Evolutionary conservation across 2,797 vertebrate species (phyloP).

Genomic region (Linurgus olivaceus): DNA sequence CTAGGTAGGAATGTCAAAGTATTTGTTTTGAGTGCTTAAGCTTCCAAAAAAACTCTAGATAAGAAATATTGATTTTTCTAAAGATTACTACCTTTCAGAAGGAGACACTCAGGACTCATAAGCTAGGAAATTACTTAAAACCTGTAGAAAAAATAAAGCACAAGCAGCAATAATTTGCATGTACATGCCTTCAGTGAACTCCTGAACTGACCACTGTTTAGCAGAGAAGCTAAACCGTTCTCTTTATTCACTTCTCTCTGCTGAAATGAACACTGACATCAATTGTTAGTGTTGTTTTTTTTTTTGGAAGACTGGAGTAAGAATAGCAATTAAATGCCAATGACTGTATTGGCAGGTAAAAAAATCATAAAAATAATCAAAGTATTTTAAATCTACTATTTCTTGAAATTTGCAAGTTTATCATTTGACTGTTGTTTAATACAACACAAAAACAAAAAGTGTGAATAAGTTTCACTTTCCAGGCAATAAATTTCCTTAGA

Average conservation of each 20-base stretch:
- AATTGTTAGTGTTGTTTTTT: background rate
- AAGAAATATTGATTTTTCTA: background rate
- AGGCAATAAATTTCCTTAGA: background rate
- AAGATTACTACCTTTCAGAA: background rate
- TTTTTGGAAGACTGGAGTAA: background rate
- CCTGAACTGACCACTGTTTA: background rate
- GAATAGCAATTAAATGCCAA: background rate
- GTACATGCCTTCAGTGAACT: background rate
- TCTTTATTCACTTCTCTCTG: background rate
- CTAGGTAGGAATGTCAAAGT: background rate
- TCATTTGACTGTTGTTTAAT: background rate
- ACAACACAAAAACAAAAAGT: background rate
- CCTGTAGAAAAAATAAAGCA: background rate
- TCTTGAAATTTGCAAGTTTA: background rate
- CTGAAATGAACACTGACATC: background rate
- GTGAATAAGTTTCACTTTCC: background rate
- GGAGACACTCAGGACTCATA: background rate
- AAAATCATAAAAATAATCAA: background rate
- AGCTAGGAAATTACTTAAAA: background rate
- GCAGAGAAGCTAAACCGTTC: background rate
- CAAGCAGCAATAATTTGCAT: background rate
- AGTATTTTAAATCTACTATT: background rate
- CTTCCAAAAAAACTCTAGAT: background rate
- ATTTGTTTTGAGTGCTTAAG: background rate
- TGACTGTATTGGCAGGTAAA: background rate